Base-by-base conservation (phyloP, 2,113 vertebrate species). In the Machaerirhynchus nigripectus region DNA sequence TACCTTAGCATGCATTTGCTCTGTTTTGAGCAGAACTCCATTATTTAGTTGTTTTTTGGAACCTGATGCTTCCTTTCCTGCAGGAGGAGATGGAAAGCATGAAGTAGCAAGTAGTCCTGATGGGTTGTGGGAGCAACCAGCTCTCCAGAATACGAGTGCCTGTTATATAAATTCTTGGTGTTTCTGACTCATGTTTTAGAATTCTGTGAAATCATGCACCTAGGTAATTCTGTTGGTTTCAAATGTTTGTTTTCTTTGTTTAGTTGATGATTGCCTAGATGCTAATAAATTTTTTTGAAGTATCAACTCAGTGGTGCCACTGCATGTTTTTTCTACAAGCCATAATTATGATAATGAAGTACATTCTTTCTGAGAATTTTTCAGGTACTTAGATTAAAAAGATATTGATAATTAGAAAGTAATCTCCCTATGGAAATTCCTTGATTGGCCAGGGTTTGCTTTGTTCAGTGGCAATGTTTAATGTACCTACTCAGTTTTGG, bases 31-130 rank as follows among this genome's bases (percentile, higher is more conserved):
- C 8, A 63, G 55, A 61, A 39, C 3, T 76, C 24, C 50, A 13
- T n/a, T 60, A 40, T 42, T 85, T 84, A 30, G 11, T 10, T 65
- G 16, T 0, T 11, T 70, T 90, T 75, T 23, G 23, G 35, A 86
- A 35, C 16, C 21, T 5, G 1, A 24, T 0, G 0, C 27, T 87
- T 86, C 11, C 8, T 77, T 84, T 75, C 21, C 28, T 81, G 35
- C 1, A 2, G 40, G 26, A 80, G 23, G 28, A 69, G 18, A 76
- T 82, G 35, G 15, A 77, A 78, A 63, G 46, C 3, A 9, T 42
- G 52, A 80, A 78, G 23, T 22, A 49, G 17, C 23, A 88, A 52
- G 13, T 1, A 12, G 1, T 70, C 24, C 22, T 76, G 14, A 14
- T 40, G 30, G 13, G 22, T 6, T 70, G 18, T 83, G 15, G 39